phyloP scores from a whole-genome alignment of 2,113 vertebrate genomes.

The Catharus fuscescens region DNA sequence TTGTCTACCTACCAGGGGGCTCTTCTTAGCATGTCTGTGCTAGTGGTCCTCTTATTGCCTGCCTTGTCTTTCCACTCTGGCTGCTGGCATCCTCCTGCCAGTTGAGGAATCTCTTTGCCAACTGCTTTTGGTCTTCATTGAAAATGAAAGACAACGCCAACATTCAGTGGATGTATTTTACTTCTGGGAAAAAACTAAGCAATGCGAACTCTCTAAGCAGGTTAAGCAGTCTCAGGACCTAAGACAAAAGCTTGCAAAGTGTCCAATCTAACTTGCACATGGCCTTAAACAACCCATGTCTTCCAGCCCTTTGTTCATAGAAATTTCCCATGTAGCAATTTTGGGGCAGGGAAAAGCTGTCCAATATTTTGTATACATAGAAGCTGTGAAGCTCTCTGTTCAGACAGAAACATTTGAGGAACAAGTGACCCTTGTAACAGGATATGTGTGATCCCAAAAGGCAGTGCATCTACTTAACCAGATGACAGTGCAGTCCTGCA shows the following conservation, averaged over 20 bases:
- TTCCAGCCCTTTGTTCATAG: slow-evolving; percentile 63
- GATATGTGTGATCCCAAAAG: slow-evolving; percentile 65
- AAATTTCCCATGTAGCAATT: slow-evolving; percentile 74
- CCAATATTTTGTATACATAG: slow-evolving; percentile 69
- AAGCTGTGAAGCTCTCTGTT: slow-evolving; percentile 58
- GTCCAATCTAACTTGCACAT: slow-evolving; percentile 63
- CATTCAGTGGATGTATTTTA: slow-evolving; percentile 46
- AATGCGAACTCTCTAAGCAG: slow-evolving; percentile 65
- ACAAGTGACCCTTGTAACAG: slow-evolving; percentile 76
- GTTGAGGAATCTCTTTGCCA: slow-evolving; percentile 56
- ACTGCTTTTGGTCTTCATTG: slow-evolving; percentile 52
- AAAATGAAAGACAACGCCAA: slow-evolving; percentile 58
- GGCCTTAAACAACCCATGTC: slow-evolving; percentile 63
- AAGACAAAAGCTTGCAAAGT: slow-evolving; percentile 67
- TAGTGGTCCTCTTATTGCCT: slow-evolving; percentile 14
- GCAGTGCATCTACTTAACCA: slow-evolving; percentile 66
- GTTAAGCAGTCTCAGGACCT: slow-evolving; percentile 67
- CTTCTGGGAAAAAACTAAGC: slow-evolving; percentile 70
- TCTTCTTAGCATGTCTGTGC: not conserved
- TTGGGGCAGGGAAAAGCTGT: slow-evolving; percentile 59
- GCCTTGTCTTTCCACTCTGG: not conserved
- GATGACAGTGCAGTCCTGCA: slow-evolving; percentile 60
- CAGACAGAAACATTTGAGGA: slow-evolving; percentile 69
- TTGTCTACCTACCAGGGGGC: not conserved
- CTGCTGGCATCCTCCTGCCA: slow-evolving; percentile 50